Base-by-base conservation (phyloP, 2,113 vertebrate species). In the Notechis scutatus region DNA sequence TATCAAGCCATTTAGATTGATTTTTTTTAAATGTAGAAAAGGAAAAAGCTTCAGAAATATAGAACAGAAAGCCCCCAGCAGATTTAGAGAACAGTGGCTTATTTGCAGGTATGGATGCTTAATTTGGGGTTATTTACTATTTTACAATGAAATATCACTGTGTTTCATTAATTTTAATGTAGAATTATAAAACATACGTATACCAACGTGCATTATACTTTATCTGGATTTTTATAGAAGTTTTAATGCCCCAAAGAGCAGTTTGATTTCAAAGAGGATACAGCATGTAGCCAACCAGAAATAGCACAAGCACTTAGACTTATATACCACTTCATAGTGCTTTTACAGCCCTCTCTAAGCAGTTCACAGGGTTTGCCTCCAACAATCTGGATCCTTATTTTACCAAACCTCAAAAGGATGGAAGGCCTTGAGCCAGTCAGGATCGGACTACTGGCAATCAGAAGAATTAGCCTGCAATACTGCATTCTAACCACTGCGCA, bases 211-310 rank as follows among this genome's bases (percentile, higher is more conserved):
- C 55, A 54, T 55, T 85, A 55, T 26, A 64, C 34, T 91, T 92
- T 42, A 90, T 39, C 61, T 39, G 89, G 85, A 69, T 93, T 94
- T 94, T 94, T 86, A 85, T 64, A 92, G 88, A 54, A 50, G 74
- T 95, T 94, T 91, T 93, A 94, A 94, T 94, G 92, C 87, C n/a
- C 94, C 69, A 90, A 45, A 47, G 23, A 90, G 10, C 85, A 91
- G 93, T 94, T 23, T 93, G 87, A 95, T 94, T 93, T 91, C 93
- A 94, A 91, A 91, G 94, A 94, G n/a, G 55, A 18, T 42, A 85
- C 21, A 5, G 61, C 50, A 87, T 15, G 6, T 88, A 92, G 81
- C 85, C 92, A 54, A 29, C 88, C 93, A 92, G 93, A 95, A 94
- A 92, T 95, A 55, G 94, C 56, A 57, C 20, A 57, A 57, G 20